A percentile compares a stretch with the other conserved stretches of the same genome.
phyloP scores from a whole-genome alignment of 2,113 vertebrate species.

The Paraplagusia blochii region DNA sequence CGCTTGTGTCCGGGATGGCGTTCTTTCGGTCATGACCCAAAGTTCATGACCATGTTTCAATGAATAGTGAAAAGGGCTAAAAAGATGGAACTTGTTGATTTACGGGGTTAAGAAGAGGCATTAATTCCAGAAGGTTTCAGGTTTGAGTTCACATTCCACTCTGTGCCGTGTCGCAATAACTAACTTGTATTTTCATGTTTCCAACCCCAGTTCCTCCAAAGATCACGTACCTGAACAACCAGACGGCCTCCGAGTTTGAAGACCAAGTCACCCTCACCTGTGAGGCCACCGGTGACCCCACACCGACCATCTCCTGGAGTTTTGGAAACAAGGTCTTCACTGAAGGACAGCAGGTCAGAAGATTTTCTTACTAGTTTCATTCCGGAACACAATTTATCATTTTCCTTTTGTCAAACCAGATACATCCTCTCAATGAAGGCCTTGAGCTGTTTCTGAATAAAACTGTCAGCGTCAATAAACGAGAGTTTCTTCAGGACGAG shows the following conservation, averaged over 20 bases:
- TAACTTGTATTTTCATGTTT: no score
- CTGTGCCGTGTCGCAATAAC: no score
- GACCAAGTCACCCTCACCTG: conserved; percentile 92
- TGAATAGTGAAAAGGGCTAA: no score
- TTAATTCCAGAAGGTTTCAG: no score
- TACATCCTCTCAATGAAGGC: not conserved
- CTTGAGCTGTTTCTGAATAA: not conserved
- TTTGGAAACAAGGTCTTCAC: conserved; percentile 85
- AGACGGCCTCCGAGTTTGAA: conserved; percentile 91
- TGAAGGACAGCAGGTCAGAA: conserved; percentile 88
- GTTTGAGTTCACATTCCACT: no score
- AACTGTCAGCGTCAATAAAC: not conserved
- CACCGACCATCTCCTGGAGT: conserved; percentile 93
- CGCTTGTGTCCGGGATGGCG: no score
- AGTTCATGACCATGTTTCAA: no score
- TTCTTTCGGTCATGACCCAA: no score
- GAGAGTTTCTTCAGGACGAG: not conserved
- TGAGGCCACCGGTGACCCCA: conserved; percentile 93
- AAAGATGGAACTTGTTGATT: no score
- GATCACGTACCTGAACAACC: conserved; percentile 93
- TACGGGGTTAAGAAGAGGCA: no score
- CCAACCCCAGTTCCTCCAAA: conserved; percentile 78
- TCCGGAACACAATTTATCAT: no score
- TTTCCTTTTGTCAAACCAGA: not conserved
- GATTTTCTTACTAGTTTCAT: not conserved